Evolutionary conservation across 92 coral and sea anemone genomes (phyloP), one percentile per base, ranked within the genome.

Genomic region (Paramuricea clavata): DNA sequence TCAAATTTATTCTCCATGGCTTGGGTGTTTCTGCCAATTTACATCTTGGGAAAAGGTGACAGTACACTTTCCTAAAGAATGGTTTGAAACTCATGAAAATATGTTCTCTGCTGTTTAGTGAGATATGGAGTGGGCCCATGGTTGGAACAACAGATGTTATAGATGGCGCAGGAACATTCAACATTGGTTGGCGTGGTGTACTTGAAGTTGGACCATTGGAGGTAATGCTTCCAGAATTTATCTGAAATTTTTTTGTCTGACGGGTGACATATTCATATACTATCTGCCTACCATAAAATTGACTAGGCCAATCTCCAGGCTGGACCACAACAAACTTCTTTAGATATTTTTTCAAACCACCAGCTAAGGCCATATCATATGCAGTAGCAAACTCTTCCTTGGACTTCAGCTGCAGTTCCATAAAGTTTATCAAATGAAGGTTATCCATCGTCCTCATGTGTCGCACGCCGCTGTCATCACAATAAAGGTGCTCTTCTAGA

Each of bases 391-490:
- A 89, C 68, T 89, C 90, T 34, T 72, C 31, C 43, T 30, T 89
- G 19, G 86, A 78, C 82, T 85, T 89, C 35, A 85, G 86, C 84
- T 49, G 79, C 68, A 28, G 61, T 86, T 80, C 67, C 74, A 19
- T 90, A 86, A 90, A 90, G 25, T 90, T 87, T 23, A 85, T 42
- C 13, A 90, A 34, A 35, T 85, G 93, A 2, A 90, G 41, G 42
- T 86, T 31, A 1, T 83, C 92, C 85, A 89, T 89, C 81, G 83
- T 89, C 57, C 92, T 49, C 89, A 89, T 89, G 33, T 64, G 62
- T 32, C 87, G 23, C 0, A 90, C 84, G 4, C 44, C 44, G 44
- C 10, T 39, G 44, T 39, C n/a, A n/a, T n/a, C 90, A 44, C 90
- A 69, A 60, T 90, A 90, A 47, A 62, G 15, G 19, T 81, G 90